Evolutionary conservation across 64 coral and sea anemone species (phyloP), one percentile per base, ranked within the genome.

Genomic region (Pocillopora verrucosa): DNA sequence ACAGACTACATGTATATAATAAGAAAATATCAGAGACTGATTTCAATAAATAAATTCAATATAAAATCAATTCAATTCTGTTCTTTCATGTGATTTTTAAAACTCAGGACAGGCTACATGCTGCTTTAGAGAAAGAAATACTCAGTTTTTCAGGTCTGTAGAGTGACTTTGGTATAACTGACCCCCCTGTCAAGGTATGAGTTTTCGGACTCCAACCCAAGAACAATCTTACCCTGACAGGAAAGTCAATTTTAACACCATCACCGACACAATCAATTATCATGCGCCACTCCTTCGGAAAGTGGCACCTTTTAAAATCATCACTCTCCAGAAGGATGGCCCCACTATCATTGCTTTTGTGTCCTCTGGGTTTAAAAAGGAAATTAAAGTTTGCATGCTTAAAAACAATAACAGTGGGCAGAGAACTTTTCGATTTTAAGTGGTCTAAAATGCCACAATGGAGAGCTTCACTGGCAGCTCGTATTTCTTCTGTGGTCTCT

Each of bases 111-210:
- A 82, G 20, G 16, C 59, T 82, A 36, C 61, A 82, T 34, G 79
- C 79, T 34, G 25, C n/a, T 25, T 60, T 63, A 82, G 22, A 16
- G 57, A 82, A 82, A 82, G 20, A 82, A 72, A 89, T 89, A 38
- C 58, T 78, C 10, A 89, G 26, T 56, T 89, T 89, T n/a, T 89
- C 88, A 26, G 68, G 76, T 5, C 22, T 14, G 59, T 89, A 89
- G 11, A 60, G 7, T 22, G 88, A 36, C 15, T 24, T 12, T 24
- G 58, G 17, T 41, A 57, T 16, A 22, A 80, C 19, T 89, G 65
- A 70, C n/a, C 20, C 59, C 11, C 57, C 34, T 16, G 2, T 15
- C 25, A 81, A 13, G 61, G 77, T 30, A 56, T 82, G 68, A 74
- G 17, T 90, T 30, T 90, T 82, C 57, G 41, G 79, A 60, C 88